A percentile compares a stretch with the other conserved stretches of the same genome.
These are phyloP conservation scores for Flexamia atlantica DNA, from an alignment of 2,888 invertebrate genomes.

Conservation along the genomic window DNA sequence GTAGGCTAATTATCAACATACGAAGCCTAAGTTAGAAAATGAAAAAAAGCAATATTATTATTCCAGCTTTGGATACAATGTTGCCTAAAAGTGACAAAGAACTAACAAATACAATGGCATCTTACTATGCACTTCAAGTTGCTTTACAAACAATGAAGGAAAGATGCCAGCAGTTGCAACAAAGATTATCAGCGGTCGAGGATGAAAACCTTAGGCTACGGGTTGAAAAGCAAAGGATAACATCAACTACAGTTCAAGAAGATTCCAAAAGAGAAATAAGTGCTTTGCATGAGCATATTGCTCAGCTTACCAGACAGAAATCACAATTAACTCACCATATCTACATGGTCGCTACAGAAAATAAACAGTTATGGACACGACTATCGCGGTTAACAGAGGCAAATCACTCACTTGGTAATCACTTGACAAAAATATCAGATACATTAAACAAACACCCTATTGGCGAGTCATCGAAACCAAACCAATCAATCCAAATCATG, in stretches of 20 bases:
- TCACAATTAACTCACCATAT: conserved; percentile 87
- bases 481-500: conserved; percentile 64
- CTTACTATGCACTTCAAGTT: conserved; percentile 73
- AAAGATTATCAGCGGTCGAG: conserved; percentile 83
- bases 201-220: conserved; percentile 85
- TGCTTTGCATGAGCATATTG: conserved; percentile 80
- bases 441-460: conserved; percentile 75
- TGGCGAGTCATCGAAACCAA: conserved; percentile 64
- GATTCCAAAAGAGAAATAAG: conserved; percentile 74
- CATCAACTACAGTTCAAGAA: conserved; percentile 57
- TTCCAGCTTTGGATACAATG: not conserved
- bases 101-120: conserved; percentile 63
- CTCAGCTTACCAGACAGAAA: conserved; percentile 85
- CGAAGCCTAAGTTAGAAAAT: conserved; percentile 38
- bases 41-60: conserved; percentile 8
- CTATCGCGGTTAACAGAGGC: conserved; percentile 81
- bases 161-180: conserved; percentile 86
- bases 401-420: conserved; percentile 77
- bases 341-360: conserved; percentile 89
- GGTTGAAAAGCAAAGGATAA: conserved; percentile 71
- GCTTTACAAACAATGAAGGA: conserved; percentile 91
- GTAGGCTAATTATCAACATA: too few relatives aligned
- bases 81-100: conserved; percentile 42
- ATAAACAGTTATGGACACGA: conserved; percentile 87
- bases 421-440: conserved; percentile 77